Percentiles rank a stretch among this genome's conserved stretches.
Conservation (phyloP, 2,888 invertebrate genomes). For the Phalangium opilio region DNA sequence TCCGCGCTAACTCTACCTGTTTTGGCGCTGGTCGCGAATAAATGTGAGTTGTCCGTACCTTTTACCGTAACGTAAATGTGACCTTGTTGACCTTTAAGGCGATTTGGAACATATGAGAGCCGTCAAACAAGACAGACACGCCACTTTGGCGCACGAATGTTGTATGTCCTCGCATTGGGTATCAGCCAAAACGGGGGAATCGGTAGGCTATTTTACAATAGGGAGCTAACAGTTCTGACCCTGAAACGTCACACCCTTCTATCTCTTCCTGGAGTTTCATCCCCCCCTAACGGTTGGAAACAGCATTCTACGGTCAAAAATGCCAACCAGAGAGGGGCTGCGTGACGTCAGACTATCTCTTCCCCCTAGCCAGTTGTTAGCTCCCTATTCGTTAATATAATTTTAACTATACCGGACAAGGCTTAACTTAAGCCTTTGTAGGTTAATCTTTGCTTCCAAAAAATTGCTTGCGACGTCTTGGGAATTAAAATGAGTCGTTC, state of each 20-base stretch:
- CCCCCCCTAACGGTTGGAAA: no score
- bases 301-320: no score
- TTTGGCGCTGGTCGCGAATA: constrained; percentile 37
- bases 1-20: constrained; percentile 27
- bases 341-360: no score
- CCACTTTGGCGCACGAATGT: constrained; percentile 34
- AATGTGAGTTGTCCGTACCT: constrained; percentile 31
- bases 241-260: no score
- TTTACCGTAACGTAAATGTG: not conserved
- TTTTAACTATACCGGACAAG: no score
- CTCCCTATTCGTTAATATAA: no score
- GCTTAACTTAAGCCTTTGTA: no score
- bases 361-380: no score
- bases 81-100: constrained; percentile 23
- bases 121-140: constrained; percentile 36
- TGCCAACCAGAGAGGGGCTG: no score
- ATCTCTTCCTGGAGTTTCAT: no score
- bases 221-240: no score
- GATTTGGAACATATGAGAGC: constrained; percentile 38
- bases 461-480: constrained; percentile 50
- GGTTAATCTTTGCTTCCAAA: constrained; percentile 42
- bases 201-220: constrained; percentile 24
- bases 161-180: constrained; percentile 35
- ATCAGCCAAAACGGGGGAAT: constrained; percentile 40
- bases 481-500: constrained; percentile 46